Percentiles rank a stretch among this genome's conserved stretches.
phyloP scores from a whole-genome alignment of 2,797 vertebrate genomes.

The Neosilurus hyrtlii region DNA sequence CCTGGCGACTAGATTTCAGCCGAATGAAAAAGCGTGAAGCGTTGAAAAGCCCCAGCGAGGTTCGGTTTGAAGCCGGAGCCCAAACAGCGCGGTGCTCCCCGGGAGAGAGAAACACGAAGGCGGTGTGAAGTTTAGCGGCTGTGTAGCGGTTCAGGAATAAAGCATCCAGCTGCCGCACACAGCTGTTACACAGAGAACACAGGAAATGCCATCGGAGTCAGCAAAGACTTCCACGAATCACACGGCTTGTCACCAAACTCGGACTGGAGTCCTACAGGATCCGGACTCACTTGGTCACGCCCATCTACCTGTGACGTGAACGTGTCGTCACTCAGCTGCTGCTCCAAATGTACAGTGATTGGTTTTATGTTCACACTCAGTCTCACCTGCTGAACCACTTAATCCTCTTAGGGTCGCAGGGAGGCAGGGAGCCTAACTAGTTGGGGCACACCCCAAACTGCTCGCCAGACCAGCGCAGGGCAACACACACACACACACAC shows the following conservation, averaged over 20 bases:
- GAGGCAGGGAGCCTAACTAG: too few species aligned
- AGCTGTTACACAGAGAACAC: constrained; percentile 47
- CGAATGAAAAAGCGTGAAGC: not conserved
- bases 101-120: not conserved
- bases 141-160: constrained; percentile 39
- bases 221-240: not conserved
- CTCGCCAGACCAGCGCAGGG: too few species aligned
- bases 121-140: constrained; percentile 1
- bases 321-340: too few species aligned
- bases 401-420: too few species aligned
- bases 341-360: too few species aligned
- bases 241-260: constrained; percentile 17
- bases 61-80: not conserved
- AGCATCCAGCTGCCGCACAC: constrained; percentile 47
- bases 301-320: too few species aligned
- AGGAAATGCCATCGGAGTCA: constrained; percentile 57
- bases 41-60: not conserved
- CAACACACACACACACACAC: too few species aligned
- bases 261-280: constrained; percentile 27
- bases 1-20: not conserved
- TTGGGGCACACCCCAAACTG: too few species aligned
- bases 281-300: constrained; percentile 14
- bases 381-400: too few species aligned
- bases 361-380: too few species aligned
- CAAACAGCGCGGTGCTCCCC: not conserved